Conservation (phyloP, 2,113 vertebrate species). For the Lamprologus tigripictilis region DNA sequence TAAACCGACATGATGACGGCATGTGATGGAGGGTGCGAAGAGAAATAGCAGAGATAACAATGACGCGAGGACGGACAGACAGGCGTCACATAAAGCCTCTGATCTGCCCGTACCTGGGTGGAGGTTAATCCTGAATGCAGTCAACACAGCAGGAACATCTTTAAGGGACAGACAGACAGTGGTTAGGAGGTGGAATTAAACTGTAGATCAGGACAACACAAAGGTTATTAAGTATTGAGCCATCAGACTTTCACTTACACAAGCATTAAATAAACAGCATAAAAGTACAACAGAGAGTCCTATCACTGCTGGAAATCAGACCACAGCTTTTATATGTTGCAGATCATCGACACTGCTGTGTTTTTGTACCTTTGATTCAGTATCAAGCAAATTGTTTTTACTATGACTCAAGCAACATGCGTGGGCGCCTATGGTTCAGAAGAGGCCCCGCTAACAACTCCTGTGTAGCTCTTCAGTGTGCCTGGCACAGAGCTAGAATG, state of each 20-base stretch:
- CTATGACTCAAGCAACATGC: conserved; percentile 4
- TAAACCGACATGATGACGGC: not conserved
- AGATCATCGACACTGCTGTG: not conserved
- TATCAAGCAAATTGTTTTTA: not conserved
- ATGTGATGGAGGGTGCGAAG: not conserved
- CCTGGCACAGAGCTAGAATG: not conserved
- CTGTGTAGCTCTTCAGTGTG: not conserved
- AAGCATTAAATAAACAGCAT: not conserved
- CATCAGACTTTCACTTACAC: not conserved
- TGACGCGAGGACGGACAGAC: conserved; percentile 45
- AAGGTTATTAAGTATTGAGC: not conserved
- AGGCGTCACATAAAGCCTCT: conserved; percentile 46
- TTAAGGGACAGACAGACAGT: conserved; percentile 37
- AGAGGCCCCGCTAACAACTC: not conserved
- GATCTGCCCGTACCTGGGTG: conserved; percentile 66
- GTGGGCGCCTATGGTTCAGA: not conserved
- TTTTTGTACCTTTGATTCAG: not conserved
- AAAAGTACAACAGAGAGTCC: not conserved
- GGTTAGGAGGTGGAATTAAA: not conserved
- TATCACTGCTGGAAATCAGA: not conserved
- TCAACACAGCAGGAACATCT: conserved; percentile 66
- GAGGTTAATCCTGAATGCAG: conserved; percentile 65
- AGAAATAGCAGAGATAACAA: not conserved
- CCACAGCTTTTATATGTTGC: not conserved
- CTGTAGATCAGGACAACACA: not conserved